Base-by-base conservation (phyloP, 2,797 vertebrate species). In the Megalops cyprinoides region DNA sequence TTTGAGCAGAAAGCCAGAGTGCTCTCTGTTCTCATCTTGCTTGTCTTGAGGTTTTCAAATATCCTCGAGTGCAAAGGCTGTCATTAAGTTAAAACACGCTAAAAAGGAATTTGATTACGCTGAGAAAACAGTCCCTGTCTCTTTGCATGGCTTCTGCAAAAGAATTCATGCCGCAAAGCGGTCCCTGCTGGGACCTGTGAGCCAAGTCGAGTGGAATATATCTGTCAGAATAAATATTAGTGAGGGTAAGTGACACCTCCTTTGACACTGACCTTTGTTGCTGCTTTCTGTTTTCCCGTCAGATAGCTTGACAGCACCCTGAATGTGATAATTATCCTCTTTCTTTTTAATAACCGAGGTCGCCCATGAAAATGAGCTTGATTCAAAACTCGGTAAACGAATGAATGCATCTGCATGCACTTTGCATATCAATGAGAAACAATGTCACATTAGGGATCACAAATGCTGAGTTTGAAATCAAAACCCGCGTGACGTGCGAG, bases 401-500 rank as follows among this genome's bases (percentile, higher is more conserved):
- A 87, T 65, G 82, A 89, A 74, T 86, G 80, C 37, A 90, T 92
- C 91, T 91, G 88, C 92, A 94, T 92, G 88, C 55, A 4, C 91
- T 93, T 91, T 91, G 83, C 90, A 93, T 49, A 34, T 51, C 73
- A 31, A 34, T 14, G n/a, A 31, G n/a, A 51, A 9, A 77, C 56
- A 28, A 84, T 88, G 86, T 89, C 91, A 89, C 84, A 88, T 89
- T 83, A 86, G 83, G 76, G 87, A 91, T 91, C 82, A 71, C 44
- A 79, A 74, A 79, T 81, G 88, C 87, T 85, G 88, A 83, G 82
- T 84, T 78, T 25, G 34, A 78, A 53, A 67, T 79, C 78, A 76
- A 80, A 78, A 44, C 55, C 34, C 73, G 65, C n/a, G n/a, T n/a
- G n/a, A n/a, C n/a, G n/a, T n/a, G n/a, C n/a, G n/a, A n/a, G n/a